These are phyloP conservation scores for Lepeophtheirus nordmannii DNA, from an alignment of 2,888 invertebrate species.

Conservation along the genomic window DNA sequence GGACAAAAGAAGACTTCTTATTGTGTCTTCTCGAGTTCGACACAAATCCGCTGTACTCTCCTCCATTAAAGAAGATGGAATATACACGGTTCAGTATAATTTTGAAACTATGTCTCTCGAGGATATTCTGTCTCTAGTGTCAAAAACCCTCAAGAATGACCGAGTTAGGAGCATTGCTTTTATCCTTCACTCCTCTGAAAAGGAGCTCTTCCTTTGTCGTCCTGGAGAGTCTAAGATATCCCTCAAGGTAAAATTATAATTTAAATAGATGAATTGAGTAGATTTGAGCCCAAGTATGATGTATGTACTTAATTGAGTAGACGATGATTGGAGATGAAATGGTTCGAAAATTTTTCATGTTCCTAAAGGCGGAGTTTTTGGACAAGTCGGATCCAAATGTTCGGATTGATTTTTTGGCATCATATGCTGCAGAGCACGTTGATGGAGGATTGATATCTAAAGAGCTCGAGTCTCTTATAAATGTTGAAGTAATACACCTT, in stretches of 20 bases:
- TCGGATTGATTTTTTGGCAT: conserved; percentile 13
- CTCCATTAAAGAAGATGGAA: conserved; percentile 31
- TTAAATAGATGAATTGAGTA: background rate
- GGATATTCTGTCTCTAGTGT: conserved; percentile 32
- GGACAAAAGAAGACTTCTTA: conserved; percentile 30
- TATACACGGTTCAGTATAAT: conserved; percentile 34
- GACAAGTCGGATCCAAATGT: background rate
- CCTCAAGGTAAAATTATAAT: conserved; percentile 30
- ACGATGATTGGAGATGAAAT: background rate
- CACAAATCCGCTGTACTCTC: conserved; percentile 32
- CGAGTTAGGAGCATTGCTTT: conserved; percentile 33
- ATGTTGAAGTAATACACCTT: background rate
- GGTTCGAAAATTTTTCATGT: background rate
- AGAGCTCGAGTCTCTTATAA: conserved; percentile 4
- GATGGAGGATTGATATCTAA: conserved; percentile 20
- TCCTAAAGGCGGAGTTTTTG: background rate
- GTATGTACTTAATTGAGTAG: conserved; percentile 11
- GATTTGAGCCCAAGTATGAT: too few relatives aligned
- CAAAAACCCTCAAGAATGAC: conserved; percentile 26
- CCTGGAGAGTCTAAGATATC: conserved; percentile 29
- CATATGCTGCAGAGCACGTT: conserved; percentile 10
- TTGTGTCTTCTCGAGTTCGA: conserved; percentile 35
- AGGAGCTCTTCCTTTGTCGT: conserved; percentile 33
- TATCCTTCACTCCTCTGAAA: conserved; percentile 33
- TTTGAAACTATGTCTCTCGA: conserved; percentile 35